These are phyloP conservation scores for Panthera tigris DNA, from an alignment of 2,113 vertebrate genomes.

Conservation along the genomic window DNA sequence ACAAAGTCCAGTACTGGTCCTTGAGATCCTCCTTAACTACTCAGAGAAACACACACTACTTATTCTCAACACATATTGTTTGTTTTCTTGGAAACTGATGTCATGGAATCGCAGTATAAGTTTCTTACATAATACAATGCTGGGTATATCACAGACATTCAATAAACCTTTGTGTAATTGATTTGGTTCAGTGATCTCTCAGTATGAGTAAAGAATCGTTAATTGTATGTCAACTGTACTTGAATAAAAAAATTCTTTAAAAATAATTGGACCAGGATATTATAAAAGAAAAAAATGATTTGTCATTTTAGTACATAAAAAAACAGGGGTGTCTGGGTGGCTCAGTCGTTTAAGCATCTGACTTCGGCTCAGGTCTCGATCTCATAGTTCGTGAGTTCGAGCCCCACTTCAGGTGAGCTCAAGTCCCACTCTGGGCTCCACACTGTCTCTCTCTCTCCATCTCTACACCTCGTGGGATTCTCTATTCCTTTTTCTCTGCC, in stretches of 20 bases:
- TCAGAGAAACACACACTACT: not conserved
- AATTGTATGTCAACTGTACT: not conserved
- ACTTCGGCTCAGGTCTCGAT: too few relatives aligned
- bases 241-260: not conserved
- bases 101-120: not conserved
- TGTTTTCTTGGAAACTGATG: constrained; percentile 37
- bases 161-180: not conserved
- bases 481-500: too few relatives aligned
- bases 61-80: not conserved
- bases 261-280: not conserved
- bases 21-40: not conserved
- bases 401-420: too few relatives aligned
- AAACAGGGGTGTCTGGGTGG: too few relatives aligned
- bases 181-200: not conserved
- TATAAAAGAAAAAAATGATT: not conserved
- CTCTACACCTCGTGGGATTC: too few relatives aligned
- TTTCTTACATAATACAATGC: not conserved
- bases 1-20: not conserved
- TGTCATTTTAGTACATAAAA: not conserved
- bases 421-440: too few relatives aligned
- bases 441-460: too few relatives aligned
- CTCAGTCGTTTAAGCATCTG: too few relatives aligned
- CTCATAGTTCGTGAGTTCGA: too few relatives aligned
- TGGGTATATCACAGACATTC: not conserved
- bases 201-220: not conserved